phyloP scores from a whole-genome alignment of 2,797 vertebrate species.

The Sorex maritimensis region DNA sequence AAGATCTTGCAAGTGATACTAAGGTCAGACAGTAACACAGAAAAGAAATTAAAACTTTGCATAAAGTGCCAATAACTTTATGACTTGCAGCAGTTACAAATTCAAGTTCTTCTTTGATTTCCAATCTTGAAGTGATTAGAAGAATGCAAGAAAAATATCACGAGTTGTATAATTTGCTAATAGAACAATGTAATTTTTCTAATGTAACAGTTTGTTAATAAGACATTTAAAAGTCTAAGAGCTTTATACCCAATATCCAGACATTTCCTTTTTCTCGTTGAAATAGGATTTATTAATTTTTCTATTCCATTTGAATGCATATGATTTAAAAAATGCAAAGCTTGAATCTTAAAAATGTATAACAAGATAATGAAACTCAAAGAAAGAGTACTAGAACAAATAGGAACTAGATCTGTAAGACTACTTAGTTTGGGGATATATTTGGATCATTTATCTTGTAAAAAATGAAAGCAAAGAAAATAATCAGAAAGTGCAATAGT shows the following conservation, averaged over 20 bases:
- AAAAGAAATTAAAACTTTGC: not conserved
- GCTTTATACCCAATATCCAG: not conserved
- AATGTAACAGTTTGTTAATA: not conserved
- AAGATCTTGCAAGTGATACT: not conserved
- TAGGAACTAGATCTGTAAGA: not conserved
- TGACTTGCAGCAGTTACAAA: not conserved
- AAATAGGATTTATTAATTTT: slow-evolving; percentile 15
- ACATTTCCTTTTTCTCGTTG: not conserved
- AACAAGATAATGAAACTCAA: not conserved
- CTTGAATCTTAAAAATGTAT: not conserved
- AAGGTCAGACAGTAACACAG: not conserved
- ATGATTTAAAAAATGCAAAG: not conserved
- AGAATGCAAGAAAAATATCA: not conserved
- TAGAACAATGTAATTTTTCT: not conserved
- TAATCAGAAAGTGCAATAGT: not conserved
- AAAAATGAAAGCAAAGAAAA: not conserved
- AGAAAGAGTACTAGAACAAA: not conserved
- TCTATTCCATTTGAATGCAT: not conserved
- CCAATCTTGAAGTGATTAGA: not conserved
- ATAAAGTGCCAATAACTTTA: slow-evolving; percentile 19
- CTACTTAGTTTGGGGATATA: too few species aligned
- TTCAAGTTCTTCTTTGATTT: slow-evolving; percentile 25
- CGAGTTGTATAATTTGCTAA: not conserved
- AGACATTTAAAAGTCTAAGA: not conserved
- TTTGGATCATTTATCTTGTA: not conserved